These are phyloP conservation scores for Podotricha telesiphe DNA, from an alignment of 2,888 invertebrate species.

Conservation along the genomic window DNA sequence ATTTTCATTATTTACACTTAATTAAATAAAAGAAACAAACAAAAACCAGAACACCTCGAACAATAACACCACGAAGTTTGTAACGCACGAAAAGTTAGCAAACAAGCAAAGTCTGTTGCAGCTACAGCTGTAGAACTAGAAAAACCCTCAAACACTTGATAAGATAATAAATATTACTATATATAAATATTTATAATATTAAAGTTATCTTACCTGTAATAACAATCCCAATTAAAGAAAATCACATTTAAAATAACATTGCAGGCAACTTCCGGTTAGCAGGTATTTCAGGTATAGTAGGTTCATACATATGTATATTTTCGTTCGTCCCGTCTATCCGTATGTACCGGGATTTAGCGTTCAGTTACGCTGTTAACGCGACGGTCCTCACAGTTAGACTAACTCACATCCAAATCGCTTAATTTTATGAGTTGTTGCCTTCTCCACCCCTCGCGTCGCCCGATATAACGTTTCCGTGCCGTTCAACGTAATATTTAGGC, in stretches of 20 bases:
- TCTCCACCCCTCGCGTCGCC: conserved; percentile 77
- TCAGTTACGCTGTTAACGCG: conserved; percentile 66
- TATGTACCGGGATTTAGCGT: background rate
- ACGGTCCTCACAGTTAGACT: conserved; percentile 82
- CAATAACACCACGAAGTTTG: background rate
- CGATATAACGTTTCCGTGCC: conserved; percentile 63
- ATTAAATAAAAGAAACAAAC: background rate
- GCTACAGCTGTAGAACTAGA: background rate
- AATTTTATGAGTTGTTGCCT: conserved; percentile 85
- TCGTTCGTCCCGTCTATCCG: conserved; percentile 6
- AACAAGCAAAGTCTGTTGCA: background rate
- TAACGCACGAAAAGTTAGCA: background rate
- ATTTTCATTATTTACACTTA: too few species aligned
- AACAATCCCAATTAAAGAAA: conserved; percentile 24
- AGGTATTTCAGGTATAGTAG: background rate
- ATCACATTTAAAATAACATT: conserved; percentile 9
- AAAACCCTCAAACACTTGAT: conserved; percentile 3
- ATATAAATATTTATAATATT: conserved; percentile 1
- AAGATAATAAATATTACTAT: conserved; percentile 2
- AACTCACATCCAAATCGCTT: conserved; percentile 84
- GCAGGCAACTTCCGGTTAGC: background rate
- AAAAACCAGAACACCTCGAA: too few species aligned
- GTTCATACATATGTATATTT: conserved; percentile 6
- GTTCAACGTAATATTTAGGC: conserved; percentile 41
- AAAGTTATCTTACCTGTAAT: conserved; percentile 3